Conservation (phyloP, 2,888 invertebrate species). For the Plebejus melissa region DNA sequence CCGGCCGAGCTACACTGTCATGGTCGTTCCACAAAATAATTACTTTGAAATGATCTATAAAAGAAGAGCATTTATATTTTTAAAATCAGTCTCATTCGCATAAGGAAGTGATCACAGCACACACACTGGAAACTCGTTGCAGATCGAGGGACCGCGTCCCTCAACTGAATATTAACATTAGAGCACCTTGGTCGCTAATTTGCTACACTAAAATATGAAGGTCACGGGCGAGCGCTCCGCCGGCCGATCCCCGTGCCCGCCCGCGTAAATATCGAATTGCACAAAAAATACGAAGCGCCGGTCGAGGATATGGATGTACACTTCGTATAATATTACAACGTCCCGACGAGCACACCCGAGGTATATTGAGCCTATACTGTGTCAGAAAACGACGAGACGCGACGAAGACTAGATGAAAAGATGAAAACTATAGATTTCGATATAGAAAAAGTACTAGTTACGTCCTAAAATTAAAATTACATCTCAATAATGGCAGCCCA, state of each 20-base stretch:
- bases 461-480: slow-evolving; percentile 49
- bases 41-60: slow-evolving; percentile 59
- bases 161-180: slow-evolving; percentile 67
- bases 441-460: slow-evolving; percentile 42
- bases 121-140: slow-evolving; percentile 76
- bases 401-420: slow-evolving; percentile 69
- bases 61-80: slow-evolving; percentile 67
- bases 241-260: slow-evolving; percentile 54
- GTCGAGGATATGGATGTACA: slow-evolving; percentile 46
- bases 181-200: slow-evolving; percentile 72
- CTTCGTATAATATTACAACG: slow-evolving; percentile 47
- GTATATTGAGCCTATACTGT: slow-evolving; percentile 40
- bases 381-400: slow-evolving; percentile 53
- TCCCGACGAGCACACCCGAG: slow-evolving; percentile 46
- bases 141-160: slow-evolving; percentile 68
- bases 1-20: slow-evolving; percentile 6
- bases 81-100: slow-evolving; percentile 79
- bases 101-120: slow-evolving; percentile 79
- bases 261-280: slow-evolving; percentile 56
- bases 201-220: slow-evolving; percentile 66
- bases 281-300: slow-evolving; percentile 42
- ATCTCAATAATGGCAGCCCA: slow-evolving; percentile 55
- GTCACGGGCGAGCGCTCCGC: slow-evolving; percentile 52
- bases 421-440: slow-evolving; percentile 51
- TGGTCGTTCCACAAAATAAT: slow-evolving; percentile 43